Evolutionary conservation across 2,797 vertebrate genomes (phyloP), one percentile per base, ranked within the genome.

Genomic region (Xenopus petersii): DNA sequence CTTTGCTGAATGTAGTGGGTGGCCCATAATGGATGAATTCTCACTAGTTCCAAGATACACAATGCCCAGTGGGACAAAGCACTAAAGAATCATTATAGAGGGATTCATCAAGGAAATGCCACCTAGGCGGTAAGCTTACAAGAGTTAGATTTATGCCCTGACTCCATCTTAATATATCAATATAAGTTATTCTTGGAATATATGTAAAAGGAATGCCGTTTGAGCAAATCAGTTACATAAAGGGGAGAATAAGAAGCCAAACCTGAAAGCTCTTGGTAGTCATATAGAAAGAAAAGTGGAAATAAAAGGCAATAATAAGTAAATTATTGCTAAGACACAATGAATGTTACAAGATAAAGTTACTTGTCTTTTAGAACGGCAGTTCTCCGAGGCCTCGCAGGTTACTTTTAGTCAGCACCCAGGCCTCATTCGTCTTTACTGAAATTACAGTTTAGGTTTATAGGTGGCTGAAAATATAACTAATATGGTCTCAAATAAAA

Each of bases 131-230:
- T 69, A 79, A 65, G 59, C 64, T 64, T 64, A 64, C 59, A 68
- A 30, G 24, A 59, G n/a, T 59, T 51, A 78, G 67, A 79, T 73
- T 48, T 73, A 74, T 79, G 70, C 26, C 63, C 64, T 74, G 49
- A 79, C 71, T 79, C 42, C 8, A 69, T 42, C 16, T 74, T 74
- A 70, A 64, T 79, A 36, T 74, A 70, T 74, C 66, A 69, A 48
- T 69, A 68, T 58, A 79, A 79, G 66, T 79, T 79, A 65, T 79
- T 79, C 67, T 79, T 74, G 76, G 61, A 74, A 64, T 75, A 75
- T 55, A n/a, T 3, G 17, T 12, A 60, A 47, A 74, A 70, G 62
- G 62, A 59, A 65, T 78, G 54, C 48, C 69, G 30, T 46, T 65
- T 51, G 42, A 36, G 47, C 48, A 62, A 75, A 69, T 46, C 51